Base-by-base conservation (phyloP, 2,797 vertebrate species). In the Mormyrops boulengeri region DNA sequence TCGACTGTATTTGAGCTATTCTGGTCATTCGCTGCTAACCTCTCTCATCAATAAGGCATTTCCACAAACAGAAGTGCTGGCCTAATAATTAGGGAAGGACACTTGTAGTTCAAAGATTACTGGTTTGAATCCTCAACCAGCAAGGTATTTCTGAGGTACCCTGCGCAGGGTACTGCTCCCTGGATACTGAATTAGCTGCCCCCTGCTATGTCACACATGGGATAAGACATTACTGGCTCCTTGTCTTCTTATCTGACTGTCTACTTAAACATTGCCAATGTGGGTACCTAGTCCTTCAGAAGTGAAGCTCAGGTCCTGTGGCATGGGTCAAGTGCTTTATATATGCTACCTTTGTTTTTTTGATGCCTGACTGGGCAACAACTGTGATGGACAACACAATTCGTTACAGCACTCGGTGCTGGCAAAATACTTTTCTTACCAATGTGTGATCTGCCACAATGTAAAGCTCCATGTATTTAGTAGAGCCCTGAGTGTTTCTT, bases 391-490 rank as follows among this genome's bases (percentile, higher is more conserved):
- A 62, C 86, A 57, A 12, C 8, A 55, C 2, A 50, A 38, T 19
- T 7, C 26, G 44, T 41, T 62, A 41, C 14, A n/a, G 26, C 86
- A 17, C 11, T 60, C 0, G 34, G 22, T 9, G 30, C 17, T 38
- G 53, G 30, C 30, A 50, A 62, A 55, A 38, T 34, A n/a, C n/a
- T 12, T 34, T 4, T 62, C 97, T 98, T 95, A 99, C 98, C 97
- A 99, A 94, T 0, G 96, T 95, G 94, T 96, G 95, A 93, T 99
- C 98, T 0, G 97, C 98, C 80, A 99, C 98, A 0, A 99, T 95
- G 93, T 98, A 99, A 87, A 99, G 96, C 94, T 99, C 98, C 97
- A 99, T 97, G 95, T 97, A 98, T 92, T 97, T 98, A 90, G 94
- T 96, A 53, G 95, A 97, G 49, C 95, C 95, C 95, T 90, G 93